These are phyloP conservation scores for Ciconia nigra DNA, from an alignment of 2,797 vertebrate genomes.

Conservation along the genomic window DNA sequence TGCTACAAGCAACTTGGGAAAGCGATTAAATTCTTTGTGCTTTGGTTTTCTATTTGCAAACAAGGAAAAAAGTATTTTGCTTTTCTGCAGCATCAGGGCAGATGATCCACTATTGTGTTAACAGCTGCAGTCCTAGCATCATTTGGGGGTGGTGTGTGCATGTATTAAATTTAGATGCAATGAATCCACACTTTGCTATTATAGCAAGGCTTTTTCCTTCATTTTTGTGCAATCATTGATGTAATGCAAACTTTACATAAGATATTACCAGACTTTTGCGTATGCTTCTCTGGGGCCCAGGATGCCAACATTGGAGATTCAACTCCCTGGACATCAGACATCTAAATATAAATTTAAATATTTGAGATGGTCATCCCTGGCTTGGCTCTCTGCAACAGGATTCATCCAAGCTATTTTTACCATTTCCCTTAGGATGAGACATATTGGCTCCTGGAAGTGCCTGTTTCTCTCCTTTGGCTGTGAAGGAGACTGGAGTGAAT, in stretches of 20 bases:
- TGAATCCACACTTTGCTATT: not conserved
- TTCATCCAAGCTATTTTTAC: not conserved
- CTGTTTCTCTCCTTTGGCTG: not conserved
- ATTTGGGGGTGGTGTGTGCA: not conserved
- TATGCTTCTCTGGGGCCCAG: not conserved
- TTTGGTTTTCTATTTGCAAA: not conserved
- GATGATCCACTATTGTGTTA: not conserved
- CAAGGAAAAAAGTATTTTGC: not conserved
- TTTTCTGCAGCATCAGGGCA: not conserved
- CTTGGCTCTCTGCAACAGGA: not conserved
- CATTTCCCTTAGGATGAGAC: not conserved
- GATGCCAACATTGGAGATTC: not conserved
- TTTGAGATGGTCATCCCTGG: not conserved
- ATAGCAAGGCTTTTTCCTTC: not conserved
- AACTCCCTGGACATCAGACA: not conserved
- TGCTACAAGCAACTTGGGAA: not conserved
- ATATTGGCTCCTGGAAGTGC: not conserved
- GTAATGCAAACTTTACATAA: not conserved
- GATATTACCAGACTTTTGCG: not conserved
- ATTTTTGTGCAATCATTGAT: not conserved
- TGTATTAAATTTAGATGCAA: not conserved
- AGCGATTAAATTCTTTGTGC: not conserved
- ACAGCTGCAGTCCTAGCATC: not conserved
- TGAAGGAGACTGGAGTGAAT: not conserved
- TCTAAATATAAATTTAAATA: not conserved